Evolutionary conservation across 2,888 invertebrate species (phyloP).

Genomic region (Polylopha cassiicola): DNA sequence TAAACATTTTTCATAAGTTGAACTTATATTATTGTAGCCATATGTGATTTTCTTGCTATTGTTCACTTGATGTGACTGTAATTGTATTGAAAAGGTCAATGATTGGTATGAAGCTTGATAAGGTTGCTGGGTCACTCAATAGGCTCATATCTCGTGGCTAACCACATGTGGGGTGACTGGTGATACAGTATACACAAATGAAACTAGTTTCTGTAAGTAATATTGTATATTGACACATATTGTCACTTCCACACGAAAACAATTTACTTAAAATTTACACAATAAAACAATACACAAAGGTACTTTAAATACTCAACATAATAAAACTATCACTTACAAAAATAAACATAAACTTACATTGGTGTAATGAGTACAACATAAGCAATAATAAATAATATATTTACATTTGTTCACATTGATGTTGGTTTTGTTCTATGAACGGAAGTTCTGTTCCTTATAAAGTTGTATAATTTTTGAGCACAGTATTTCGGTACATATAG

Average conservation of each 20-base stretch:
- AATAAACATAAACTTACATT: conserved; percentile 54
- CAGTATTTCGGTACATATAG: conserved; percentile 15
- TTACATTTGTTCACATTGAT: conserved; percentile 34
- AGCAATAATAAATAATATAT: conserved; percentile 53
- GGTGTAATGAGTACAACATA: conserved; percentile 39
- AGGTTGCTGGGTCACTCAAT: not conserved
- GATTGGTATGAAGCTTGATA: not conserved
- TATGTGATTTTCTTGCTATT: too few species aligned
- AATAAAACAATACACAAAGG: conserved; percentile 64
- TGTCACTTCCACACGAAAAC: conserved; percentile 73
- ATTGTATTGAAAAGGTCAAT: conserved; percentile 3
- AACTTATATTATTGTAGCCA: too few species aligned
- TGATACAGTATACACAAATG: conserved; percentile 29
- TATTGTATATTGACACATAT: conserved; percentile 73
- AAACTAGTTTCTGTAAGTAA: conserved; percentile 59
- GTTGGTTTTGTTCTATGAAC: conserved; percentile 15
- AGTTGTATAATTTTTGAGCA: conserved; percentile 21
- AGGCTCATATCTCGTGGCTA: too few species aligned
- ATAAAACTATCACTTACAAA: conserved; percentile 62
- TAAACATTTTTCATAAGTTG: too few species aligned
- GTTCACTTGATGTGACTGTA: conserved; percentile 4
- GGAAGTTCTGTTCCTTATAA: conserved; percentile 9
- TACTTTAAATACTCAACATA: conserved; percentile 67
- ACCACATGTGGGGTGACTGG: conserved; percentile 4
- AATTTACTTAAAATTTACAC: conserved; percentile 70